Evolutionary conservation across 2,113 vertebrate genomes (phyloP).

Genomic region (Spheniscus mendiculus): DNA sequence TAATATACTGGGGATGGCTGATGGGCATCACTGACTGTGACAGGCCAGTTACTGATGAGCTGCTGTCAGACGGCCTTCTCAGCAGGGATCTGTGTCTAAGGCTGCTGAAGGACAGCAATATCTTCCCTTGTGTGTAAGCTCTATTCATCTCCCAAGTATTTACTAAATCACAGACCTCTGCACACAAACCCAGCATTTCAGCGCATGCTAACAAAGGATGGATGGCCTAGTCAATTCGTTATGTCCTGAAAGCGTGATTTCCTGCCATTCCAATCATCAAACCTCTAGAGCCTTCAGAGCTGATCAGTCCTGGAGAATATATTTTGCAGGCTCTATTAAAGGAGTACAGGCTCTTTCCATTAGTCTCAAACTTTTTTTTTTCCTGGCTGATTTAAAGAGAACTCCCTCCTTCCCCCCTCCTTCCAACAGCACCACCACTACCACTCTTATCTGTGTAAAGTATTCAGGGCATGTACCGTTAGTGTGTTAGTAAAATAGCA

Average conservation of each 20-base stretch:
- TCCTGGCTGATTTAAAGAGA: slow-evolving; percentile 67
- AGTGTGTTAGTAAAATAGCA: neutral
- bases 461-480: slow-evolving; percentile 3
- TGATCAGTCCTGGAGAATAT: slow-evolving; percentile 96
- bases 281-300: slow-evolving; percentile 92
- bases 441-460: neutral
- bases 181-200: slow-evolving; percentile 88
- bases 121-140: slow-evolving; percentile 84
- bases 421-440: neutral
- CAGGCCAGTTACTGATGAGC: slow-evolving; percentile 87
- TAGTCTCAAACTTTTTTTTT: slow-evolving; percentile 83
- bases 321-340: slow-evolving; percentile 96
- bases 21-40: slow-evolving; percentile 85
- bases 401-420: neutral
- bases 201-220: slow-evolving; percentile 98
- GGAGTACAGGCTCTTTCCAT: slow-evolving; percentile 88
- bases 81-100: slow-evolving; percentile 85
- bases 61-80: slow-evolving; percentile 83
- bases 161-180: slow-evolving; percentile 95
- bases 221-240: slow-evolving; percentile 98
- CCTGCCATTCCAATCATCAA: slow-evolving; percentile 99
- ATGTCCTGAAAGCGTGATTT: slow-evolving; percentile 99
- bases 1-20: slow-evolving; percentile 83
- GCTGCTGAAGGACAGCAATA: slow-evolving; percentile 86
- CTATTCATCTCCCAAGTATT: slow-evolving; percentile 91